Percentiles rank a stretch among this genome's conserved stretches.
These are phyloP conservation scores for Danio kyathit DNA, from an alignment of 2,797 vertebrate genomes.

Conservation along the genomic window DNA sequence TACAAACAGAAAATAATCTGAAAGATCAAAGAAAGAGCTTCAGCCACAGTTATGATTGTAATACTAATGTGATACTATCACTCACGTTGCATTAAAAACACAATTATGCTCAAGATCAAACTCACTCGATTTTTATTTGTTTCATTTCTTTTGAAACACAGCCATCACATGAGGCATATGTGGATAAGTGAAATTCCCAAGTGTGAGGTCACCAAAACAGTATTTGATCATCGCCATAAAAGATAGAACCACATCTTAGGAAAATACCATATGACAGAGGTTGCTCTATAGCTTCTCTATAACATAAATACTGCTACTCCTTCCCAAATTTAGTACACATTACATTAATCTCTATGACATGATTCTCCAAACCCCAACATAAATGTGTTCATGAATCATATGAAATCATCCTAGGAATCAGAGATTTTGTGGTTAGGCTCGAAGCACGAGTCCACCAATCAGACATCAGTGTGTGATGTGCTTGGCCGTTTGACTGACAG, in stretches of 20 bases:
- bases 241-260: background rate
- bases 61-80: too few relatives aligned
- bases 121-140: too few relatives aligned
- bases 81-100: too few relatives aligned
- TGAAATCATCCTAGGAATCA: constrained; percentile 37
- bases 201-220: constrained; percentile 38
- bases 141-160: too few relatives aligned
- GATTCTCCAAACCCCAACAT: constrained; percentile 30
- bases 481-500: constrained; percentile 49
- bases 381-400: constrained; percentile 36
- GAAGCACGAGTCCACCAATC: constrained; percentile 44
- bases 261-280: background rate
- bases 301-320: background rate
- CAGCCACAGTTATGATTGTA: too few relatives aligned
- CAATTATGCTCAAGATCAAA: too few relatives aligned
- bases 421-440: constrained; percentile 37
- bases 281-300: background rate
- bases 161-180: too few relatives aligned
- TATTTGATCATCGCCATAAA: background rate
- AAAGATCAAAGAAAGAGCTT: too few relatives aligned
- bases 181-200: too few relatives aligned
- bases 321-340: constrained; percentile 3
- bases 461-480: constrained; percentile 43
- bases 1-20: too few relatives aligned
- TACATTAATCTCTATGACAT: constrained; percentile 14